These are phyloP conservation scores for Trididemnum clinides DNA, from an alignment of 23 tunicate species.

Conservation along the genomic window DNA sequence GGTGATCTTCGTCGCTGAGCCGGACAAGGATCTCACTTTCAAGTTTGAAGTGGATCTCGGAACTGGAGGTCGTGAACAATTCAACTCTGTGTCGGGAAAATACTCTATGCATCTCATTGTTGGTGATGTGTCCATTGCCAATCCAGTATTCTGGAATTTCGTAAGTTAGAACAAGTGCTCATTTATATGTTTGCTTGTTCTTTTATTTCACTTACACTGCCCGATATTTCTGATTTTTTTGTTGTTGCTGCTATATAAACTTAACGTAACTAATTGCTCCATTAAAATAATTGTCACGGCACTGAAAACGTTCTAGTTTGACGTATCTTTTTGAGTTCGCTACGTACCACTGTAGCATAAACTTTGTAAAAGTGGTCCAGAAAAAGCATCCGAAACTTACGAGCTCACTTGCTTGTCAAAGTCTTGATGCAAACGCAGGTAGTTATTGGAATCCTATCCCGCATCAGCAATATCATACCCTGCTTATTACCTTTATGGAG, in stretches of 20 bases:
- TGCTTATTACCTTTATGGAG: no score
- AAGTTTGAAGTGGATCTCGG: slow-evolving; percentile 85
- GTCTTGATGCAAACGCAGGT: no score
- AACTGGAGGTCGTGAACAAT: slow-evolving; percentile 69
- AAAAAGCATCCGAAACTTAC: no score
- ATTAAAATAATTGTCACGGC: neutral
- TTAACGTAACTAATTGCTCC: no score
- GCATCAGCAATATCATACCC: no score
- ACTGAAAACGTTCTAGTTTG: neutral
- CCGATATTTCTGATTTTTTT: neutral
- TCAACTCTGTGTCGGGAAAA: slow-evolving; percentile 65
- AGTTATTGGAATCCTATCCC: no score
- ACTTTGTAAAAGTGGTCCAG: no score
- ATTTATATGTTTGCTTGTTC: no score
- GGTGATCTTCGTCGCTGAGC: slow-evolving; percentile 85
- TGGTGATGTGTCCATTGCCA: slow-evolving; percentile 94
- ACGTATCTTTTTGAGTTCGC: no score
- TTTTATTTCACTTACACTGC: neutral
- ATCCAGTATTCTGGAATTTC: slow-evolving; percentile 88
- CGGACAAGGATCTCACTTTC: slow-evolving; percentile 51
- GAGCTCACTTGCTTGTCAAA: no score
- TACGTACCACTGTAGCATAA: no score
- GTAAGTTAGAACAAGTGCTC: slow-evolving; percentile 49
- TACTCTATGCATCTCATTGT: slow-evolving; percentile 86
- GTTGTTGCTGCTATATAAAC: neutral